phyloP scores from a whole-genome alignment of 2,888 invertebrate species.

The Gymnoscelis rufifasciata region DNA sequence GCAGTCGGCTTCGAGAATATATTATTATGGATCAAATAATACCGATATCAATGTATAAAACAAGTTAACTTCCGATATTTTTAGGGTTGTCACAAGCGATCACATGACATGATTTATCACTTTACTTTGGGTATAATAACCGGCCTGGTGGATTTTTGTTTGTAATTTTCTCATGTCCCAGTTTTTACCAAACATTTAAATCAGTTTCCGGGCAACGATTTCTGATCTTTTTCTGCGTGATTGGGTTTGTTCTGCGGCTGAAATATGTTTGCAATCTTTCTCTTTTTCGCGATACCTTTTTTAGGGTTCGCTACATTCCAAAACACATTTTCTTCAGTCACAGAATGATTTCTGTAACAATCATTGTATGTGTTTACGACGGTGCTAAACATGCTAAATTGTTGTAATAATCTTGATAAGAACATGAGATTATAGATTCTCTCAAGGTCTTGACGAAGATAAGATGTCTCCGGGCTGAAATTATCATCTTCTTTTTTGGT shows the following conservation, averaged over 20 bases:
- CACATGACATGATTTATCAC: not conserved
- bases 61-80: not conserved
- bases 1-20: too few species aligned
- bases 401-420: constrained; percentile 66
- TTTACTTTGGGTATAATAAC: not conserved
- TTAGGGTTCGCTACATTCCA: constrained; percentile 10
- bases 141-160: not conserved
- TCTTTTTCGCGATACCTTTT: constrained; percentile 10
- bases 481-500: constrained; percentile 8
- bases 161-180: not conserved
- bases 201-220: constrained; percentile 14
- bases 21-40: not conserved
- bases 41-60: not conserved
- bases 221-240: constrained; percentile 20
- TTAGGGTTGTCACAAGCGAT: not conserved
- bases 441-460: constrained; percentile 59
- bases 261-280: constrained; percentile 5
- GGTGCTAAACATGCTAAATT: constrained; percentile 14
- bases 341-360: not conserved
- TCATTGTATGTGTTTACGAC: constrained; percentile 1
- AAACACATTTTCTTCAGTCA: constrained; percentile 1
- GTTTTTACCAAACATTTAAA: constrained; percentile 1
- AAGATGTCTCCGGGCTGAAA: constrained; percentile 44
- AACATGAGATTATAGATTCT: constrained; percentile 51
- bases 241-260: constrained; percentile 16